phyloP scores from a whole-genome alignment of 2,113 vertebrate genomes.

The Sturnira hondurensis region DNA sequence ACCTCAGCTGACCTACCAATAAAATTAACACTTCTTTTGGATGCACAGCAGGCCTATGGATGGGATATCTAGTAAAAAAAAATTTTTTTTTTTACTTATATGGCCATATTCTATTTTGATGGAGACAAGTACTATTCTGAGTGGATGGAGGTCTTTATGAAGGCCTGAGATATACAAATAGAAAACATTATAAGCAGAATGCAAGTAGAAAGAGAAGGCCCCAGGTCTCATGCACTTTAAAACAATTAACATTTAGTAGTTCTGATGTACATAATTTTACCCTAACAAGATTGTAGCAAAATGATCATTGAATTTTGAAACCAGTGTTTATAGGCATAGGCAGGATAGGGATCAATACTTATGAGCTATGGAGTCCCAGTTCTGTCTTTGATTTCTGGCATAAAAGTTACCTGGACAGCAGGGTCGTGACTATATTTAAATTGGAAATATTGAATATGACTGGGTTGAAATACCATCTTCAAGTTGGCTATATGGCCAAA shows the following conservation, averaged over 20 bases:
- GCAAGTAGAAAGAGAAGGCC: conserved; percentile 65
- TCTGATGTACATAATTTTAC: conserved; percentile 57
- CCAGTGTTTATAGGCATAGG: conserved; percentile 65
- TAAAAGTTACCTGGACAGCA: conserved; percentile 40
- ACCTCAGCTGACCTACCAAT: conserved; percentile 35
- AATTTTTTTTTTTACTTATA: conserved; percentile 55
- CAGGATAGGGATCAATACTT: conserved; percentile 55
- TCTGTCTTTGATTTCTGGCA: conserved; percentile 58
- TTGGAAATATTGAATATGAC: conserved; percentile 39
- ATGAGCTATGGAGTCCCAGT: conserved; percentile 51
- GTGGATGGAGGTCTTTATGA: conserved; percentile 19
- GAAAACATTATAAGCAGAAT: conserved; percentile 67
- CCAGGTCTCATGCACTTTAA: conserved; percentile 68
- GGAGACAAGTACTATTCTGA: conserved; percentile 61
- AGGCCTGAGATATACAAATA: conserved; percentile 68
- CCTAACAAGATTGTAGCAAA: conserved; percentile 51
- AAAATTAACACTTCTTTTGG: conserved; percentile 25
- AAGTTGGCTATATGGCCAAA: conserved; percentile 43
- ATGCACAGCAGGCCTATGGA: conserved; percentile 47
- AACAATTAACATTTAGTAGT: conserved; percentile 61
- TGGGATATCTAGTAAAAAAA: not conserved
- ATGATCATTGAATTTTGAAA: conserved; percentile 59
- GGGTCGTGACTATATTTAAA: conserved; percentile 36
- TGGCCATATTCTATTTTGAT: conserved; percentile 50
- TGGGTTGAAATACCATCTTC: conserved; percentile 36